Conservation (phyloP, 2,888 invertebrate genomes). For the Leptinotarsa rubiginosa region DNA sequence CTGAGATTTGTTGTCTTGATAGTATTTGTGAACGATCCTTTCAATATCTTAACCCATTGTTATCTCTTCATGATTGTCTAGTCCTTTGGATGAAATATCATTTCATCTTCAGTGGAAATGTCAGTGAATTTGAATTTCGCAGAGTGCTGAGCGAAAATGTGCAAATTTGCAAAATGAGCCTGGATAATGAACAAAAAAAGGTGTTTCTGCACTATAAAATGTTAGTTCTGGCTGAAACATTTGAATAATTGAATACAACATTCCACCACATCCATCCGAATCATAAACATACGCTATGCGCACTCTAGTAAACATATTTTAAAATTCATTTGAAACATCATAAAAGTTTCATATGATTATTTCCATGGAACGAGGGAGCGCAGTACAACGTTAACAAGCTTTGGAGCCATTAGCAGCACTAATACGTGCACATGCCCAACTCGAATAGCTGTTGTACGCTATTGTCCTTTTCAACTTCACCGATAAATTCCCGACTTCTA, state of each 20-base stretch:
- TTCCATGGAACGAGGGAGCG: constrained; percentile 14
- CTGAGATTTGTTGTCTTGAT: too few species aligned
- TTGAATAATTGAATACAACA: constrained; percentile 7
- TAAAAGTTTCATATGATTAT: constrained; percentile 25
- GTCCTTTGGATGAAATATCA: too few species aligned
- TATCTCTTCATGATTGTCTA: too few species aligned
- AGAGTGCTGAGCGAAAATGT: too few species aligned
- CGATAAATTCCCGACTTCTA: constrained; percentile 29
- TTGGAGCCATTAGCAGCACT: constrained; percentile 15
- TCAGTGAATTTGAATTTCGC: too few species aligned
- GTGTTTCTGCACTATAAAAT: neutral
- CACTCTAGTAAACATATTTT: constrained; percentile 7
- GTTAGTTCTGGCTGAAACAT: constrained; percentile 8
- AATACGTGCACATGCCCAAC: constrained; percentile 27
- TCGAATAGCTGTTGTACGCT: constrained; percentile 28
- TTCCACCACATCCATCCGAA: constrained; percentile 1
- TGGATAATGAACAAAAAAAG: neutral
- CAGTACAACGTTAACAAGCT: constrained; percentile 25
- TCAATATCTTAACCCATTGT: too few species aligned
- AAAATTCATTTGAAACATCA: constrained; percentile 14
- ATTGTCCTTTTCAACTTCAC: constrained; percentile 31
- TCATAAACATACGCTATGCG: constrained; percentile 11
- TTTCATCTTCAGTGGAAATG: too few species aligned
- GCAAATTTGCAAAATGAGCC: neutral
- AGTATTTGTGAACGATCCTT: too few species aligned